These are phyloP conservation scores for Chydorus sphaericus DNA, from an alignment of 2,888 invertebrate genomes.

Conservation along the genomic window DNA sequence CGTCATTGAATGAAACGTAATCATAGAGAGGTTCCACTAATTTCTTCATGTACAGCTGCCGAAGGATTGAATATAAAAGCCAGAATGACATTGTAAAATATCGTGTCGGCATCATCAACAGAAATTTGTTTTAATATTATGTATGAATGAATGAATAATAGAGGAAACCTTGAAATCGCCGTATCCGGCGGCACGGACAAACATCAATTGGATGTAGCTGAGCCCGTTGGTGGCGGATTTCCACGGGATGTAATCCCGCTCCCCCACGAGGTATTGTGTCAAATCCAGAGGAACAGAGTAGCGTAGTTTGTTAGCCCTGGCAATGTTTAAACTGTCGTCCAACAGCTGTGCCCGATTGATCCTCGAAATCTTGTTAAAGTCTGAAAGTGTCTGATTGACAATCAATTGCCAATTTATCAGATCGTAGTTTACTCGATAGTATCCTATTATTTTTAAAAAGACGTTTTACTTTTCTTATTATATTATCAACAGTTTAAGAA, in stretches of 20 bases:
- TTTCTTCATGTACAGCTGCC: constrained; percentile 50
- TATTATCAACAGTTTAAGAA: not conserved
- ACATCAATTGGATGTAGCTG: constrained; percentile 62
- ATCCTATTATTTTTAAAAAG: constrained; percentile 16
- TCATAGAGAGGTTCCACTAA: constrained; percentile 49
- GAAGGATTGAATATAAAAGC: constrained; percentile 18
- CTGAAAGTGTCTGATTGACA: constrained; percentile 44
- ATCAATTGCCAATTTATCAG: constrained; percentile 40
- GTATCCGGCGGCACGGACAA: constrained; percentile 53
- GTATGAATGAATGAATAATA: not conserved
- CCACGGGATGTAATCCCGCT: constrained; percentile 76
- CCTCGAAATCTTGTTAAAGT: constrained; percentile 47
- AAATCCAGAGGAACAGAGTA: constrained; percentile 64
- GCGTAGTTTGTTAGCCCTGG: constrained; percentile 48
- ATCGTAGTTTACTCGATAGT: constrained; percentile 26
- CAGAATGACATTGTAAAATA: not conserved
- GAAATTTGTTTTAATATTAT: not conserved
- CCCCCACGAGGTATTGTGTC: constrained; percentile 59
- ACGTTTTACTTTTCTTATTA: not conserved
- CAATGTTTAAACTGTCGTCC: constrained; percentile 71
- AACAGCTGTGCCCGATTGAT: constrained; percentile 75
- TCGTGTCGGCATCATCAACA: not conserved
- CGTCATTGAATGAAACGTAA: constrained; percentile 52
- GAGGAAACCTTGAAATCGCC: constrained; percentile 42
- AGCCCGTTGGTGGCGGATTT: constrained; percentile 60